These are phyloP conservation scores for Hippocampus mohnikei DNA, from an alignment of 2,113 vertebrate species.

Conservation along the genomic window DNA sequence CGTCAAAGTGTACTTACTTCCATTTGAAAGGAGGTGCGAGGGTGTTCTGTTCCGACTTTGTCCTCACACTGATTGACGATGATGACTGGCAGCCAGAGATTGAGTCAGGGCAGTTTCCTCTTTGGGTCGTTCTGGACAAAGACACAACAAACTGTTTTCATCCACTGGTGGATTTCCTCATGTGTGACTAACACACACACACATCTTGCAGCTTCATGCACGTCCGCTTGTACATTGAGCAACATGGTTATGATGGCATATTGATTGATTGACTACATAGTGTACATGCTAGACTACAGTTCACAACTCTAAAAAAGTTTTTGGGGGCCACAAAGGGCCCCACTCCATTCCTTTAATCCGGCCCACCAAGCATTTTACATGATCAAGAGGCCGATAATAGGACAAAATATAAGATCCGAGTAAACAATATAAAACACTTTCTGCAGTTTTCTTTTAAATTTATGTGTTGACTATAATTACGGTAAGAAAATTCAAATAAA, in stretches of 20 bases:
- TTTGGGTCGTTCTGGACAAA: slow-evolving; percentile 34
- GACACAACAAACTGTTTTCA: neutral
- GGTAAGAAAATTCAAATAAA: no score
- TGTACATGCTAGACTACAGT: neutral
- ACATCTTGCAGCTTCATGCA: neutral
- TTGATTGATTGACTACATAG: neutral
- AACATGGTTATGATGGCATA: neutral
- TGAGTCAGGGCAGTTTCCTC: slow-evolving; percentile 50
- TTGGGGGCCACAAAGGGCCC: no score
- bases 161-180: slow-evolving; percentile 16
- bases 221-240: neutral
- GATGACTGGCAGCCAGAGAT: neutral
- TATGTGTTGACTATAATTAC: no score
- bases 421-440: no score
- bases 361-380: no score
- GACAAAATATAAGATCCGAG: no score
- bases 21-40: neutral
- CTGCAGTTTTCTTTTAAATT: no score
- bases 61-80: neutral
- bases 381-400: no score
- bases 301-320: neutral
- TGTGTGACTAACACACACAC: neutral
- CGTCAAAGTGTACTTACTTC: neutral
- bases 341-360: no score
- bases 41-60: neutral